Conservation (phyloP, 2,888 invertebrate species). For the Leptinotarsa peninsularis region DNA sequence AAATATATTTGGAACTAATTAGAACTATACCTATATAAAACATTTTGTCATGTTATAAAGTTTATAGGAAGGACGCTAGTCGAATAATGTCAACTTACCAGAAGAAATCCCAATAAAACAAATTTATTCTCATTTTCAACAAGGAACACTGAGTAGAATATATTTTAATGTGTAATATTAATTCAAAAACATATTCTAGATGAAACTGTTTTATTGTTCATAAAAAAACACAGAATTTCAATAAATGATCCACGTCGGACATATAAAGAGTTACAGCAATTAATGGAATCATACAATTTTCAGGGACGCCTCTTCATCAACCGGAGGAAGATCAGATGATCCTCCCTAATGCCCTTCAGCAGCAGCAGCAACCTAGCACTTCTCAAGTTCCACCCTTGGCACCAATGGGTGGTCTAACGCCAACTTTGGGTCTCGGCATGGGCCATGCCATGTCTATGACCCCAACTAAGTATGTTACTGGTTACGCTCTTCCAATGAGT, state of each 20-base stretch:
- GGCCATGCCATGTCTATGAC: conserved; percentile 75
- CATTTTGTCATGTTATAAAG: too few species aligned
- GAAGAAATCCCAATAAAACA: too few species aligned
- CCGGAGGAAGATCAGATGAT: conserved; percentile 93
- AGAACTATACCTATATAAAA: too few species aligned
- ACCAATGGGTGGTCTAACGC: conserved; percentile 70
- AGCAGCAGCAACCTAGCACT: conserved; percentile 67
- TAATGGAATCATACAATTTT: not conserved
- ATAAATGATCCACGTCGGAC: too few species aligned
- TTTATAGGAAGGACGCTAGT: too few species aligned
- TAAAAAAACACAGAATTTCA: too few species aligned
- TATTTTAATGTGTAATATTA: too few species aligned
- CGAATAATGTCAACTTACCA: too few species aligned
- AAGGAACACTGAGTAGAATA: too few species aligned
- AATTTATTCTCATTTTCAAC: too few species aligned
- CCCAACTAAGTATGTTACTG: conserved; percentile 80
- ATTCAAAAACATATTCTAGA: not conserved
- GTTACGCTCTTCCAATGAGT: conserved; percentile 80
- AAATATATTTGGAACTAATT: too few species aligned
- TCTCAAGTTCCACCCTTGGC: conserved; percentile 72
- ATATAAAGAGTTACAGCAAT: not conserved
- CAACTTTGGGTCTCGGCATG: conserved; percentile 74
- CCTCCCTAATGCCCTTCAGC: conserved; percentile 84
- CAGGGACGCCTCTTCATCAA: conserved; percentile 86
- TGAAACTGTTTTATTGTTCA: too few species aligned